These are phyloP conservation scores for Cladopsammia gracilis DNA, from an alignment of 64 coral and sea anemone genomes.

Conservation along the genomic window DNA sequence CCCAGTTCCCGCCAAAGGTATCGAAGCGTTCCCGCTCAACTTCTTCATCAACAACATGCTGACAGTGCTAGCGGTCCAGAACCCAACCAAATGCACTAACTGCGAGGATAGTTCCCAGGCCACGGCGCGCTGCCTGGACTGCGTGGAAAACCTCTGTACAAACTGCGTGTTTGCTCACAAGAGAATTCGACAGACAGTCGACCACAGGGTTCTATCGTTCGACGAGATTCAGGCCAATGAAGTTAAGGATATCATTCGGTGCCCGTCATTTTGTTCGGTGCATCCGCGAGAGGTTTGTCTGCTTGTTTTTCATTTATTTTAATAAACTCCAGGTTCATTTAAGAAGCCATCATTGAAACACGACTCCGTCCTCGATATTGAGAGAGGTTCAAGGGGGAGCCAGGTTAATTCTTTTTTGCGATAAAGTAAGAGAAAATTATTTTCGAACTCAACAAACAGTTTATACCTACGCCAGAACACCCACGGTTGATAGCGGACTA, in stretches of 20 bases:
- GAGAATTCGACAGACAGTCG: slow-evolving; percentile 91
- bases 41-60: slow-evolving; percentile 97
- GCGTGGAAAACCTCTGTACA: slow-evolving; percentile 91
- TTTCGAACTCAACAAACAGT: too few relatives aligned
- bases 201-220: slow-evolving; percentile 87
- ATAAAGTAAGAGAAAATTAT: too few relatives aligned
- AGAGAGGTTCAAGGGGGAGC: too few relatives aligned
- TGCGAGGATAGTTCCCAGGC: slow-evolving; percentile 95
- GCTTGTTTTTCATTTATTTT: background rate
- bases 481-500: too few relatives aligned
- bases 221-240: slow-evolving; percentile 94
- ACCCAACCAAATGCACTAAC: slow-evolving; percentile 93
- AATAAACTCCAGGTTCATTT: too few relatives aligned
- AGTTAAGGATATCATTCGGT: slow-evolving; percentile 89
- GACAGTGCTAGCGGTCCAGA: slow-evolving; percentile 93
- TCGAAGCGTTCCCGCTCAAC: slow-evolving; percentile 89
- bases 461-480: too few relatives aligned
- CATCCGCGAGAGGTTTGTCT: slow-evolving; percentile 84
- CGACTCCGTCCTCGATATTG: too few relatives aligned
- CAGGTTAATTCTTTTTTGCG: too few relatives aligned
- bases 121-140: slow-evolving; percentile 84
- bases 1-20: slow-evolving; percentile 89
- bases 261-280: slow-evolving; percentile 87
- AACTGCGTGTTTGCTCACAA: slow-evolving; percentile 93
- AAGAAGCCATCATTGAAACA: too few relatives aligned